Evolutionary conservation across 2,113 vertebrate genomes (phyloP), one percentile per base, ranked within the genome.

Genomic region (Thalassarche chlororhynchos): DNA sequence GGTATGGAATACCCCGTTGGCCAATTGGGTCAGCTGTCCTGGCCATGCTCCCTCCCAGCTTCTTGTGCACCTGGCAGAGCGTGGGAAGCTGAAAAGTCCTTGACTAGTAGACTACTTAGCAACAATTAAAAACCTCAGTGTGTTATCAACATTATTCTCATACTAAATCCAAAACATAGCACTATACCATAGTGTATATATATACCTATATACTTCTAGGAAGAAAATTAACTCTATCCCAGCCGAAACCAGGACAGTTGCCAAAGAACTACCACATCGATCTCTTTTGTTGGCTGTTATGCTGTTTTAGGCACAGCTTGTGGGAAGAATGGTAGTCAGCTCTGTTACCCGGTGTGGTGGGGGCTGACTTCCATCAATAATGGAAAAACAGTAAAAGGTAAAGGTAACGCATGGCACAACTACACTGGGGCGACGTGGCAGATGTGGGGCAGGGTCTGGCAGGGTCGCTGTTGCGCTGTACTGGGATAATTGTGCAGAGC

Each of bases 401-500:
- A 69, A 38, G n/a, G 52, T 66, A 29, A 19, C 0, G 4, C 1
- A 8, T n/a, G 82, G 36, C 42, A n/a, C 21, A n/a, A 2, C 29
- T 55, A 3, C 20, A 2, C 14, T 2, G 69, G n/a, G 36, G 21
- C 2, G 10, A 29, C 4, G 6, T 0, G 2, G 68, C 62, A 60
- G 68, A 8, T n/a, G 15, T 0, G 4, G 49, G 44, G 68, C 49
- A 54, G 55, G 36, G 51, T 74, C 70, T 38, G 29, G 12, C 55
- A 71, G 51, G 28, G 16, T 26, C 2, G 0, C 18, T 6, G 14
- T 55, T 34, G 47, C 0, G 0, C 18, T 10, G 18, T 40, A 14
- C 14, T 1, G 4, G 47, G 51, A 14, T 40, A 40, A 21, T 3
- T 23, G 47, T 28, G 51, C 20, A 6, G 38, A 86, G 21, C 18